Conservation (phyloP, 2,888 invertebrate species). For the Diarsia rubi region DNA sequence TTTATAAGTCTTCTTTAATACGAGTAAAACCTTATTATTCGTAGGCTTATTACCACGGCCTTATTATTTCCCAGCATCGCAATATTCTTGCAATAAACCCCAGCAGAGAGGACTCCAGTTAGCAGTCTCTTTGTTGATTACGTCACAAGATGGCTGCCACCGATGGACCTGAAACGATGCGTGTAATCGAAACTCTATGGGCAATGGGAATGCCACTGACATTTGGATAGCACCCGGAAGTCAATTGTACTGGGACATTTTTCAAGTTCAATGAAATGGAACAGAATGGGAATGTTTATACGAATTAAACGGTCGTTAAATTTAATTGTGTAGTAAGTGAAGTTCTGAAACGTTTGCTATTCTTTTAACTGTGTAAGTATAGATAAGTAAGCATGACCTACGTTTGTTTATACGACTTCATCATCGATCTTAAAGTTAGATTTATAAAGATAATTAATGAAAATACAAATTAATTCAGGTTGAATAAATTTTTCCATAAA, state of each 20-base stretch:
- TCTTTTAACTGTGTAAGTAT: neutral
- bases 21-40: neutral
- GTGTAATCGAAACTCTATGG: conserved; percentile 56
- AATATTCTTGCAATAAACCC: conserved; percentile 24
- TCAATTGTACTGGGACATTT: conserved; percentile 35
- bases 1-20: neutral
- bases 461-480: neutral
- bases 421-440: neutral
- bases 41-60: conserved; percentile 7
- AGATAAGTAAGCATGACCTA: neutral
- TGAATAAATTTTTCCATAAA: neutral
- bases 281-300: conserved; percentile 22
- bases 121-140: conserved; percentile 26
- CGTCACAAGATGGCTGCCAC: conserved; percentile 53
- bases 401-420: neutral
- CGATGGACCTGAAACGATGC: conserved; percentile 48
- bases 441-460: neutral
- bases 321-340: conserved; percentile 21
- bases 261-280: conserved; percentile 42
- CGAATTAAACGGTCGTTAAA: conserved; percentile 17
- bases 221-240: conserved; percentile 36
- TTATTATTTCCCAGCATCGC: conserved; percentile 4
- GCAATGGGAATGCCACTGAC: conserved; percentile 38
- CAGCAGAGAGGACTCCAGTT: conserved; percentile 13
- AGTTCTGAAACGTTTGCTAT: neutral